Evolutionary conservation across 2,797 vertebrate genomes (phyloP).

Genomic region (Macropus fuliginosus): DNA sequence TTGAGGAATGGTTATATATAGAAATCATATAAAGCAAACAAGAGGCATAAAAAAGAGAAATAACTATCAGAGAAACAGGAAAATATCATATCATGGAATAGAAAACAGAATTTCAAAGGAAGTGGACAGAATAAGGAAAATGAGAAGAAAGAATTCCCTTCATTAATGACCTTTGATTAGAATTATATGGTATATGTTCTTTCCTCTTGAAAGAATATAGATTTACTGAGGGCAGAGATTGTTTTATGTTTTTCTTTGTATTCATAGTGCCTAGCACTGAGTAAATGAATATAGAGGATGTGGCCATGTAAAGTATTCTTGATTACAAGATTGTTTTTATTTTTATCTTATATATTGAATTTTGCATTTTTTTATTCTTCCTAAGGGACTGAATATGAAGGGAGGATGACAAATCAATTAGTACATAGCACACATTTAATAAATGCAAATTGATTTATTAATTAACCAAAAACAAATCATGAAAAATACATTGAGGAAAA

Average conservation of each 20-base stretch:
- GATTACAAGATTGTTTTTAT: neutral
- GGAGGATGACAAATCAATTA: neutral
- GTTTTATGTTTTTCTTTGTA: neutral
- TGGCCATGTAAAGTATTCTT: neutral
- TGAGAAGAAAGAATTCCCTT: neutral
- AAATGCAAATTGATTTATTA: neutral
- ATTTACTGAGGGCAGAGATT: neutral
- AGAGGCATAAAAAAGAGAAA: neutral
- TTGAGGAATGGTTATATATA: neutral
- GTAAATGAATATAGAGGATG: neutral
- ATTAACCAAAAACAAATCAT: neutral
- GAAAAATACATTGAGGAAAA: neutral
- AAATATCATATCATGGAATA: neutral
- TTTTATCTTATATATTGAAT: neutral
- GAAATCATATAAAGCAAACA: neutral
- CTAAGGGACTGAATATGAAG: neutral
- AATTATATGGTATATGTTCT: neutral
- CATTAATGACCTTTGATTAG: neutral
- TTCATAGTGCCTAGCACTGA: neutral
- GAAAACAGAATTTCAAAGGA: neutral
- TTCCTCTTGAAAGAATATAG: neutral
- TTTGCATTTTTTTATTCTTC: neutral
- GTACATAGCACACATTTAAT: neutral
- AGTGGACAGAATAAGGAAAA: neutral
- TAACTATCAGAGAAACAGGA: neutral